These are phyloP conservation scores for Picus viridis DNA, from an alignment of 2,797 vertebrate genomes.

Conservation along the genomic window DNA sequence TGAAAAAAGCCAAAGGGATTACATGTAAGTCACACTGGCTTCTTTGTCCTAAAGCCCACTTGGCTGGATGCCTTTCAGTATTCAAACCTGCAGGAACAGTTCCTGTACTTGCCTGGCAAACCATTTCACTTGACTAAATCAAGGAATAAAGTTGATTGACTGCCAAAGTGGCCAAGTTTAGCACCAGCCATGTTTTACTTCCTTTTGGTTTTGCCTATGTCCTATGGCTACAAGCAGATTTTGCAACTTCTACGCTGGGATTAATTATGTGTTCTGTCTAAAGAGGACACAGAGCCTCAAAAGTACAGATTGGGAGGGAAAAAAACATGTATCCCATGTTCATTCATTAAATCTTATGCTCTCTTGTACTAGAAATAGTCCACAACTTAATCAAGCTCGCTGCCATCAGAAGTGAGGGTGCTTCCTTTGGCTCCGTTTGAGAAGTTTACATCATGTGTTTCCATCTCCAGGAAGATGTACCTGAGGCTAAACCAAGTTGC, in stretches of 20 bases:
- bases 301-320: slow-evolving; percentile 14
- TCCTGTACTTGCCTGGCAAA: background rate
- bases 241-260: slow-evolving; percentile 50
- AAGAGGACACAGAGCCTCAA: slow-evolving; percentile 34
- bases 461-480: background rate
- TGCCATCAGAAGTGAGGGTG: background rate
- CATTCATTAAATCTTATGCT: background rate
- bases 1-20: slow-evolving; percentile 52
- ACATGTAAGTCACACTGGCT: slow-evolving; percentile 45
- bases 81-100: background rate
- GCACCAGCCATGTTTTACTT: background rate
- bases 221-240: slow-evolving; percentile 43
- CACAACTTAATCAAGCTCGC: background rate
- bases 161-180: slow-evolving; percentile 34
- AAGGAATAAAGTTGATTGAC: slow-evolving; percentile 39
- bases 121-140: background rate
- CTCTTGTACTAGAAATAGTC: background rate
- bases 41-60: slow-evolving; percentile 27
- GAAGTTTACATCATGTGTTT: background rate
- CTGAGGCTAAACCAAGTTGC: background rate
- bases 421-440: background rate
- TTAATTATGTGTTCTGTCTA: slow-evolving; percentile 46
- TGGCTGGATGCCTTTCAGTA: background rate
- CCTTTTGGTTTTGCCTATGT: slow-evolving; percentile 22
- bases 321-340: background rate